Conservation (phyloP, 2,888 invertebrate genomes). For the Hirtodrosophila confusa region DNA sequence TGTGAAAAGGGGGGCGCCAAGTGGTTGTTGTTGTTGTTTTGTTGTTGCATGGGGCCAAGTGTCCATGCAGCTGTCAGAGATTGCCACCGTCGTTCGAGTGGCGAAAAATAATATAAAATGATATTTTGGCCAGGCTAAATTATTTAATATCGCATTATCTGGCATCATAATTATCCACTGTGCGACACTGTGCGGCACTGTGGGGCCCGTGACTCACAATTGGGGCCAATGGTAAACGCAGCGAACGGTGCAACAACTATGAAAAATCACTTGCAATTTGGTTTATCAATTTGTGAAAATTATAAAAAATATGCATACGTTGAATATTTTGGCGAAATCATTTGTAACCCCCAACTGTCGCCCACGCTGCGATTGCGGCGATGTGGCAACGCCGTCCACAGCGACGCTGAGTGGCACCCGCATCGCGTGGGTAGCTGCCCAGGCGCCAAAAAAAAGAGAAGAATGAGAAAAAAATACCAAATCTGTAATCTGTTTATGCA, state of each 20-base stretch:
- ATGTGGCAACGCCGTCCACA: conserved; percentile 69
- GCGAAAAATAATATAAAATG: conserved; percentile 34
- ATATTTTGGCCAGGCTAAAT: conserved; percentile 53
- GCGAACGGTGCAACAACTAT: conserved; percentile 38
- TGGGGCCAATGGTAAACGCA: conserved; percentile 21
- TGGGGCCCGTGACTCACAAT: conserved; percentile 38
- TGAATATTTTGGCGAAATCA: conserved; percentile 80
- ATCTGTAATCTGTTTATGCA: conserved; percentile 76
- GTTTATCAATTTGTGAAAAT: conserved; percentile 81
- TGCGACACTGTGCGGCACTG: conserved; percentile 33
- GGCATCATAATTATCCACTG: conserved; percentile 81
- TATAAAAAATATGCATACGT: conserved; percentile 81
- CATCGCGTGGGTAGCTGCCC: conserved; percentile 57
- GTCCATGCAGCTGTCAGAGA: conserved; percentile 75
- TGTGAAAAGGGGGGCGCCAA: conserved; percentile 58
- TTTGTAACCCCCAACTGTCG: conserved; percentile 67
- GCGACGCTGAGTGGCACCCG: conserved; percentile 43
- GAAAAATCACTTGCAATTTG: conserved; percentile 82
- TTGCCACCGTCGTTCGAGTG: conserved; percentile 68
- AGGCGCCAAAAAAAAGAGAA: conserved; percentile 49
- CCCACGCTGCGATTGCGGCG: conserved; percentile 60
- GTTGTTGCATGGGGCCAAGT: conserved; percentile 46
- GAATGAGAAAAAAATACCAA: conserved; percentile 12
- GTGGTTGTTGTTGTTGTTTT: conserved; percentile 28
- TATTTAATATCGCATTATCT: conserved; percentile 81